Evolutionary conservation across 35 echinoderm and acorn worm genomes (phyloP), one percentile per base, ranked within the genome.

Genomic region (Heliocidaris erythrogramma): DNA sequence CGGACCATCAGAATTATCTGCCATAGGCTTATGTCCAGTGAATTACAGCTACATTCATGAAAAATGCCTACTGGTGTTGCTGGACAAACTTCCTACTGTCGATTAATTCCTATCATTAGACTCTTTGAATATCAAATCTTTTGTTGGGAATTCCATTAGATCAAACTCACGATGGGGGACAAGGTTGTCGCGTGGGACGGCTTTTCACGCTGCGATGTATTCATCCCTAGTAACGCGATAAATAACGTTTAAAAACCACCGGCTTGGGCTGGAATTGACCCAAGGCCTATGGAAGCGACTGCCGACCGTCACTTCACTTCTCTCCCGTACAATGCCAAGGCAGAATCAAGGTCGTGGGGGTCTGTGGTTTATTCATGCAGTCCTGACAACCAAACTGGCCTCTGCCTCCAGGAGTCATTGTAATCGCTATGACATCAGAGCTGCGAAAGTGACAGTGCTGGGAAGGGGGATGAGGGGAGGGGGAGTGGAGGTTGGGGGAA

Each of bases 231-330:
- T 78, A 78, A 78, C 65, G 65, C 65, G 21, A 78, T 78, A 78
- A 78, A 78, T n/a, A 78, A 78, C 21, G 65, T 78, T 78, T 78
- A 78, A 78, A 78, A 78, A 78, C 65, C 65, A 78, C 65, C 65
- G 21, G 65, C 65, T 78, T 78, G 18, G 65, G 18, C 18, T 78
- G 65, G 65, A 78, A 78, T 78, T 78, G 65, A 78, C 65, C 65
- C 65, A 78, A 78, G 65, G 65, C 65, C 27, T 78, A 24, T 78
- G 65, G 21, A 78, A 78, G 65, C 65, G 65, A 78, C 65, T 0
- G 65, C 18, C 21, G 65, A 78, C 18, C 17, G 65, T 78, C 65
- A 78, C 65, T 78, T 78, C 65, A 42, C 35, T 42, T 78, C 21
- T 78, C 18, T 24, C 60, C 65, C 65, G 65, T 18, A 78, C 65